These are phyloP conservation scores for Sympetrum striolatum DNA, from an alignment of 2,888 invertebrate genomes.

Conservation along the genomic window DNA sequence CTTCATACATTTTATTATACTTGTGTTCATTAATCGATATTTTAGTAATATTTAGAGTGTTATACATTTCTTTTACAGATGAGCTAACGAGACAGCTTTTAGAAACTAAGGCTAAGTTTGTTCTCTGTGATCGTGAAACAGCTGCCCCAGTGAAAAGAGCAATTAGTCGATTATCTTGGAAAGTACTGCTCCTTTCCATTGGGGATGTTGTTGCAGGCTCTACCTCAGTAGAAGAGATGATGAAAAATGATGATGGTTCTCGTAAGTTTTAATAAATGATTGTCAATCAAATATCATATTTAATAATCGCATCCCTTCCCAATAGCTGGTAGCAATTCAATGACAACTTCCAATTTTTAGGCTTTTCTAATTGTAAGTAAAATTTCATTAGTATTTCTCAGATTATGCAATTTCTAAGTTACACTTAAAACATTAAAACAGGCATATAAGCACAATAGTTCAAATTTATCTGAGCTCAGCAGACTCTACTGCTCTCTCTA, in stretches of 20 bases:
- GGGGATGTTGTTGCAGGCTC: neutral
- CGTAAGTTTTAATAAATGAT: neutral
- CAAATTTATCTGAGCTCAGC: no score
- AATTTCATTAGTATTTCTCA: no score
- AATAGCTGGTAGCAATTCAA: no score
- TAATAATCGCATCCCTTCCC: no score
- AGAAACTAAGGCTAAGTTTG: conserved; percentile 32
- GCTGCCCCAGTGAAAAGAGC: neutral
- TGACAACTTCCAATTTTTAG: no score
- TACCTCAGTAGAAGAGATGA: neutral
- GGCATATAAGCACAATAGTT: no score
- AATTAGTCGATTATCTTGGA: conserved; percentile 7
- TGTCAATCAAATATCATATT: no score
- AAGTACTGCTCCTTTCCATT: conserved; percentile 15
- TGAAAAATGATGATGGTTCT: conserved; percentile 12
- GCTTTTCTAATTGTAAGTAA: no score
- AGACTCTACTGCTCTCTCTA: no score
- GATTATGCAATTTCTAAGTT: no score
- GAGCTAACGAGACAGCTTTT: neutral
- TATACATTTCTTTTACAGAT: neutral
- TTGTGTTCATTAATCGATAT: neutral
- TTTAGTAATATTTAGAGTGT: neutral
- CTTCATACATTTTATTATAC: neutral
- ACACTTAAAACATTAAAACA: no score
- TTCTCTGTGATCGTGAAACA: conserved; percentile 41